Conservation (phyloP, 2,888 invertebrate genomes). For the Plusia festucae region DNA sequence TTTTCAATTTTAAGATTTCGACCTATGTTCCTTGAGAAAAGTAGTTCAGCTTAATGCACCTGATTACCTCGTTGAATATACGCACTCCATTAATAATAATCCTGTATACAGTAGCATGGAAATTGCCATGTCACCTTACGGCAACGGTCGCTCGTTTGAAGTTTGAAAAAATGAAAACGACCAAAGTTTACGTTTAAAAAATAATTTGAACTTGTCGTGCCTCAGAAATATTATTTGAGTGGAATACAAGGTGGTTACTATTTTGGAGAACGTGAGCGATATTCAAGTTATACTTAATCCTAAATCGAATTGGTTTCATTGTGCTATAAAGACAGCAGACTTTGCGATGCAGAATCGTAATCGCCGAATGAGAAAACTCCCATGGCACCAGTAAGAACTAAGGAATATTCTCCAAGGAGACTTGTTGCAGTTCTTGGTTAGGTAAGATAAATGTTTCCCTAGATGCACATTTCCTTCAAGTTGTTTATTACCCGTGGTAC, state of each 20-base stretch:
- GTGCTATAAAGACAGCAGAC: not conserved
- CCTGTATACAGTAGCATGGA: too few relatives aligned
- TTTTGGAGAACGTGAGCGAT: not conserved
- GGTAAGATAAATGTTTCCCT: not conserved
- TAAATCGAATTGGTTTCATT: not conserved
- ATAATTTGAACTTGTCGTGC: not conserved
- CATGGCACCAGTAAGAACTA: not conserved
- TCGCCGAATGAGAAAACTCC: not conserved
- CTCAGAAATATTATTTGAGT: not conserved
- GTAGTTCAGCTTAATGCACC: too few relatives aligned
- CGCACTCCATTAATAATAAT: too few relatives aligned
- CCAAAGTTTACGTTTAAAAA: not conserved
- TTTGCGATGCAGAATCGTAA: not conserved
- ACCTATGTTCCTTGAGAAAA: too few relatives aligned
- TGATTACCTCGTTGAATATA: too few relatives aligned
- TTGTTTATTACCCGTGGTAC: not conserved
- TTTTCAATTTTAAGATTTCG: too few relatives aligned
- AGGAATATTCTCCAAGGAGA: not conserved
- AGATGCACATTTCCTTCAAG: not conserved
- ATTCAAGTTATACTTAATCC: not conserved
- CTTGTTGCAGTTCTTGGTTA: constrained; percentile 5
- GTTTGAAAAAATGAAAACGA: not conserved
- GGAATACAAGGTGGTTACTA: not conserved
- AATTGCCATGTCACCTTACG: not conserved
- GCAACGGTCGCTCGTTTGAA: not conserved